phyloP scores from a whole-genome alignment of 2,888 invertebrate genomes.

The Glyphotaelius pellucidus region DNA sequence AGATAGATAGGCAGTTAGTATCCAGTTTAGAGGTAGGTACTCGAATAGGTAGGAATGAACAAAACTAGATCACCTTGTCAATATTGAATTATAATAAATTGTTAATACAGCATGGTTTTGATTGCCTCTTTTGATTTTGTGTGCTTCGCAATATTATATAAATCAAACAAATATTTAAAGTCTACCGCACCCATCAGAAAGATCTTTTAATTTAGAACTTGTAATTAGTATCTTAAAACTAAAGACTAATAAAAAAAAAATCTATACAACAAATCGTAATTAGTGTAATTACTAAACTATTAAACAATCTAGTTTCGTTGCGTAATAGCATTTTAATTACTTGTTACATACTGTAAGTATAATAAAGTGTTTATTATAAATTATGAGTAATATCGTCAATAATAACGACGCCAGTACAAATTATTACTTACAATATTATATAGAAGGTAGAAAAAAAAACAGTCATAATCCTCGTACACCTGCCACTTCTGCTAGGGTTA shows the following conservation, averaged over 20 bases:
- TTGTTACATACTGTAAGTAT: background rate
- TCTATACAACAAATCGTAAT: background rate
- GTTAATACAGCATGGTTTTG: background rate
- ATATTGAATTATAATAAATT: background rate
- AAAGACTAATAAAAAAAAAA: background rate
- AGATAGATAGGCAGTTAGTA: too few species aligned
- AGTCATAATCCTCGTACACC: background rate
- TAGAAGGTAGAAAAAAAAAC: background rate
- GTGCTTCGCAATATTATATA: background rate
- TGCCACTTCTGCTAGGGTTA: background rate
- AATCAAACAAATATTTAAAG: background rate
- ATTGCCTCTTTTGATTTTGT: background rate
- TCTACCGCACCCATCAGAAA: background rate
- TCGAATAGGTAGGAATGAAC: too few species aligned
- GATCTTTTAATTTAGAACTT: background rate
- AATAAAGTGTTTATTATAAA: too few species aligned
- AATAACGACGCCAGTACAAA: background rate
- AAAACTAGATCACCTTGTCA: too few species aligned
- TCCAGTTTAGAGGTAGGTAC: too few species aligned
- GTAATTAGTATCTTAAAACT: background rate
- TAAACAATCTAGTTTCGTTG: too few species aligned
- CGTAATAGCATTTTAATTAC: background rate
- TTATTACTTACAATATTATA: background rate
- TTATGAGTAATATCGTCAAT: too few species aligned
- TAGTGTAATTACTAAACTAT: too few species aligned